These are phyloP conservation scores for Macropis europaea DNA, from an alignment of 2,888 invertebrate species.

Conservation along the genomic window DNA sequence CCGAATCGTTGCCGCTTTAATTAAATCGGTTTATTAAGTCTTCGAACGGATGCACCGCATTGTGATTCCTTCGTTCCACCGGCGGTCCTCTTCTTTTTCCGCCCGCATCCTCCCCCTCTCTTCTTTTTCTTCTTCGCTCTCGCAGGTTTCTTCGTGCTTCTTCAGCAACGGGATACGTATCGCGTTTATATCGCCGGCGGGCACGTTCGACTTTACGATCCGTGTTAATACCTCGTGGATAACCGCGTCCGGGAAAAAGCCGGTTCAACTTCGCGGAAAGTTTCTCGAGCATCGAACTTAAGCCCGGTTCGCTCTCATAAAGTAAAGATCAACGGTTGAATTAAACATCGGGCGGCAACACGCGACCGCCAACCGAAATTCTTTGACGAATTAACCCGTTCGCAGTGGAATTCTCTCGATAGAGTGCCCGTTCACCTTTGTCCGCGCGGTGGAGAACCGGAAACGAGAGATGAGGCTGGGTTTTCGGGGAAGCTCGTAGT, in stretches of 20 bases:
- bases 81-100: conserved; percentile 15
- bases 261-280: conserved; percentile 59
- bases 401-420: background rate
- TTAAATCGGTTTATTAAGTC: conserved; percentile 74
- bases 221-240: conserved; percentile 67
- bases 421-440: background rate
- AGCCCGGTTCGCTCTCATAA: conserved; percentile 61
- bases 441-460: too few relatives aligned
- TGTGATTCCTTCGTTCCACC: conserved; percentile 48
- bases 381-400: conserved; percentile 44
- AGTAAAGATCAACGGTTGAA: conserved; percentile 63
- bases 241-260: conserved; percentile 56
- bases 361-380: conserved; percentile 34
- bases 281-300: conserved; percentile 61
- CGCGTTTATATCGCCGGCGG: conserved; percentile 61
- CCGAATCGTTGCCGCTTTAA: conserved; percentile 67
- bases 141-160: too few relatives aligned
- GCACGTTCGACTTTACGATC: conserved; percentile 67
- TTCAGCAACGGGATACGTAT: conserved; percentile 56
- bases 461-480: background rate
- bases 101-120: background rate
- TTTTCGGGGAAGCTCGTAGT: too few relatives aligned
- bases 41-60: conserved; percentile 64
- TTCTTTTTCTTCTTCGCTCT: too few relatives aligned
- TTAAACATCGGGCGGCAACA: conserved; percentile 58